phyloP scores from a whole-genome alignment of 2,113 vertebrate genomes.

The Syngnathoides biaculeatus region DNA sequence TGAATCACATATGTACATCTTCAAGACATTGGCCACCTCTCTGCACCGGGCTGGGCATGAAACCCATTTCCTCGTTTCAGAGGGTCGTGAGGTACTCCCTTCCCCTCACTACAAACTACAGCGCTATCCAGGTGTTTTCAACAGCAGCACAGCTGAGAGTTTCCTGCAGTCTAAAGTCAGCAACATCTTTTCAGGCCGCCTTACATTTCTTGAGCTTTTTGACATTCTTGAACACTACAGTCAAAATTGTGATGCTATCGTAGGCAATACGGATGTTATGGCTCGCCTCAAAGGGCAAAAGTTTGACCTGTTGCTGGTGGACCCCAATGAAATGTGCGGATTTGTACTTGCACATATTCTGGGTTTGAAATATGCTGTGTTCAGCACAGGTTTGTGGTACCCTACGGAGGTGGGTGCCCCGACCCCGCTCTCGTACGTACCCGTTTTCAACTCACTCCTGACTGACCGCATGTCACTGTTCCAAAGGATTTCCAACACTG shows the following conservation, averaged over 20 bases:
- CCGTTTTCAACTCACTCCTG: slow-evolving; percentile 96
- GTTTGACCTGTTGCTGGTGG: slow-evolving; percentile 93
- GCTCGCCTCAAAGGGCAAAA: slow-evolving; percentile 80
- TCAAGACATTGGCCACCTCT: slow-evolving; percentile 91
- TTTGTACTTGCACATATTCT: slow-evolving; percentile 94
- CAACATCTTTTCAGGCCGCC: slow-evolving; percentile 93
- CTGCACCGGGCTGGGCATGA: slow-evolving; percentile 89
- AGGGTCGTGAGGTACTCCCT: slow-evolving; percentile 84
- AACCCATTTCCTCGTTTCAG: slow-evolving; percentile 89
- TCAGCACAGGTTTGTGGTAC: slow-evolving; percentile 98
- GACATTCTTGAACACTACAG: slow-evolving; percentile 97
- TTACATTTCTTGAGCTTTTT: slow-evolving; percentile 90
- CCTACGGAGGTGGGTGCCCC: slow-evolving; percentile 95
- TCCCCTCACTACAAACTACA: slow-evolving; percentile 87
- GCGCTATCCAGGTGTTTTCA: slow-evolving; percentile 95
- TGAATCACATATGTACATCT: slow-evolving; percentile 99
- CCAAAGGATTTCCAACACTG: slow-evolving; percentile 87
- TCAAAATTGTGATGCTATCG: slow-evolving; percentile 92
- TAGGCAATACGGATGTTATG: slow-evolving; percentile 84
- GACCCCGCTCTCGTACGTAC: slow-evolving; percentile 90
- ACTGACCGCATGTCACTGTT: slow-evolving; percentile 91
- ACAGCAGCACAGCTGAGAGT: slow-evolving; percentile 88
- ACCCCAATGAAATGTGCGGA: slow-evolving; percentile 99
- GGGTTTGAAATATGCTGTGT: slow-evolving; percentile 90
- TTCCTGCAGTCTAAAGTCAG: slow-evolving; percentile 96